Evolutionary conservation across 2,797 vertebrate species (phyloP).

Genomic region (Lateolabrax maculatus): DNA sequence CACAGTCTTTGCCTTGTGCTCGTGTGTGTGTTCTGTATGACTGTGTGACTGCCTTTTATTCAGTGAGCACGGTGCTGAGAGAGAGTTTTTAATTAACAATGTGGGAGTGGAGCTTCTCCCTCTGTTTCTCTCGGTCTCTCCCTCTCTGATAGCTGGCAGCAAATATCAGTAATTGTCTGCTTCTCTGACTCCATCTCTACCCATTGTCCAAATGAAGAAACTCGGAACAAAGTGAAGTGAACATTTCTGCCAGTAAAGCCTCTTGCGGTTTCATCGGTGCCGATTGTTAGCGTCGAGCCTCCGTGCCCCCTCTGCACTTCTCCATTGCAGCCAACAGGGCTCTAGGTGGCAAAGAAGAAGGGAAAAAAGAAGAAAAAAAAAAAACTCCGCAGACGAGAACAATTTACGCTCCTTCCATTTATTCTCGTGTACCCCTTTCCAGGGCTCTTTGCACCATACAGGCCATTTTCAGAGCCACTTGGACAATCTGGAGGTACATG

Average conservation of each 20-base stretch:
- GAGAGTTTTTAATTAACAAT: constrained; percentile 82
- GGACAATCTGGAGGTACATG: constrained; percentile 56
- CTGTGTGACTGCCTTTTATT: constrained; percentile 54
- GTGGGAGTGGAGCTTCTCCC: constrained; percentile 70
- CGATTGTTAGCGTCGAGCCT: constrained; percentile 55
- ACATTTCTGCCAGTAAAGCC: constrained; percentile 63
- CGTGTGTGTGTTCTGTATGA: constrained; percentile 34
- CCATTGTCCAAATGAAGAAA: constrained; percentile 73
- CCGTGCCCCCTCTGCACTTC: constrained; percentile 31
- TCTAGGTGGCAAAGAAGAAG: constrained; percentile 27
- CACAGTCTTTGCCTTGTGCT: constrained; percentile 16
- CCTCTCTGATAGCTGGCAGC: constrained; percentile 77
- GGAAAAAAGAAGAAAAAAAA: background rate
- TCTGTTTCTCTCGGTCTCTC: constrained; percentile 48
- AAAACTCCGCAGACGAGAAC: constrained; percentile 38
- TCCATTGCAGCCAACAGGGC: constrained; percentile 52
- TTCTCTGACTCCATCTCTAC: constrained; percentile 64
- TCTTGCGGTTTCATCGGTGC: constrained; percentile 35
- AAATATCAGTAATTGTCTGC: constrained; percentile 81
- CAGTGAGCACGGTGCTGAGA: constrained; percentile 49
- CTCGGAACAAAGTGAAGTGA: constrained; percentile 72
- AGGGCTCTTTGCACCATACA: constrained; percentile 45
- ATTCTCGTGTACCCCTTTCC: constrained; percentile 50
- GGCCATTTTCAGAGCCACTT: constrained; percentile 42
- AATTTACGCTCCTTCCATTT: constrained; percentile 58